Conservation (phyloP, 2,113 vertebrate genomes). For the Atractosteus spatula region DNA sequence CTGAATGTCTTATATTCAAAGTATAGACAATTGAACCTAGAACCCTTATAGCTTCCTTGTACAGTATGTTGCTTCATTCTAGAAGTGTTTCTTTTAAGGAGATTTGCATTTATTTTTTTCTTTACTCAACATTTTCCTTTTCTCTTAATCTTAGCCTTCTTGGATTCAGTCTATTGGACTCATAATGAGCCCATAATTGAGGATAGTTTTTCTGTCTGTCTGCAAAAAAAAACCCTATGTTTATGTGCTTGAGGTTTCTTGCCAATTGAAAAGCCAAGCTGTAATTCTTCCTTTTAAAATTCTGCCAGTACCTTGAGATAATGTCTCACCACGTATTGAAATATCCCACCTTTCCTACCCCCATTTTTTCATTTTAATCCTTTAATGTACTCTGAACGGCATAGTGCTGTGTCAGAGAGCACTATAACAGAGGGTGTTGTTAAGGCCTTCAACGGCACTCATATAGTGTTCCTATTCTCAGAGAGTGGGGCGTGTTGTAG, state of each 20-base stretch:
- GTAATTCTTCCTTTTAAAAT: conserved; percentile 14
- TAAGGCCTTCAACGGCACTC: neutral
- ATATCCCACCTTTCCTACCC: conserved; percentile 8
- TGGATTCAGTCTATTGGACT: neutral
- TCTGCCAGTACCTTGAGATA: conserved; percentile 21
- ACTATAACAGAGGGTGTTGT: neutral
- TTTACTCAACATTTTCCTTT: neutral
- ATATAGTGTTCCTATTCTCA: too few species aligned
- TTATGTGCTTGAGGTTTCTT: neutral
- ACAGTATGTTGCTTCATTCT: neutral
- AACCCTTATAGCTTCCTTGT: neutral
- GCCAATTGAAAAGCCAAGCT: conserved; percentile 3
- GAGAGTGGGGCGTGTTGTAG: too few species aligned
- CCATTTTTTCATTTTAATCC: conserved; percentile 24
- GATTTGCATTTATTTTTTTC: neutral
- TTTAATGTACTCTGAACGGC: conserved; percentile 25
- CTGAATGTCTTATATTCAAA: neutral
- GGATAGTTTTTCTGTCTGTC: neutral
- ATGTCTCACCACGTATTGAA: conserved; percentile 7
- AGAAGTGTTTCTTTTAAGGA: neutral
- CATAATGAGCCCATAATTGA: neutral
- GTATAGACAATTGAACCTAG: neutral
- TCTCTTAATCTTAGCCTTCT: neutral
- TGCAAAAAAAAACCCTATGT: neutral
- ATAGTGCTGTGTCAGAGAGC: neutral